Base-by-base conservation (phyloP, 2,888 invertebrate genomes). In the Crocallis elinguaria region DNA sequence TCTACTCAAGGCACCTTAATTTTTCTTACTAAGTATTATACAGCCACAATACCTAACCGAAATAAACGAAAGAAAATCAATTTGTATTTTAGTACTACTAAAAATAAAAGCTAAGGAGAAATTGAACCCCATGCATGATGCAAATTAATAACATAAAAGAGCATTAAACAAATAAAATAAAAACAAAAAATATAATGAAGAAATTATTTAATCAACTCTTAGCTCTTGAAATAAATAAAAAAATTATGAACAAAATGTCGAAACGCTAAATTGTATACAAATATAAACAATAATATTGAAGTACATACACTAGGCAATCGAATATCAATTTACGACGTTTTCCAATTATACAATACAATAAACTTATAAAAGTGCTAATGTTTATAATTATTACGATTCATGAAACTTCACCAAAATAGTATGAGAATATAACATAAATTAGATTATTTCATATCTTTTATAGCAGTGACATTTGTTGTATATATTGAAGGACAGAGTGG, bases 151-250 rank as follows among this genome's bases (percentile, higher is more conserved):
- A 14, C n/a, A 48, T 42, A 30, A 29, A n/a, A 14, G 36, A 49
- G 46, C 36, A 9, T 38, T 51, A 59, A 52, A 29, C n/a, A n/a
- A 56, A 51, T 38, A 57, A 43, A 57, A 53, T 58, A 56, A 50
- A 60, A 62, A 57, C 14, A 41, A 62, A 55, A 52, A 42, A 29
- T 32, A 38, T 49, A 61, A 65, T 63, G 62, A 65, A 62, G 65
- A 68, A 66, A 63, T 61, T 64, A 42, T 64, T 68, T 66, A 69
- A 65, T 67, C 49, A 69, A 67, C 59, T 63, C 63, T 57, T 62
- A 63, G 43, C 46, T 62, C 57, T 57, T 53, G 63, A 59, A 65
- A 80, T 82, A 88, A 88, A 87, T 85, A 82, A 84, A 78, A 80
- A 77, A 66, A 73, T 76, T 75, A 78, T 75, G 77, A 83, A 82